Percentiles rank a stretch among this genome's conserved stretches.
phyloP scores from a whole-genome alignment of 2,797 vertebrate species.

The Sebastes miniatus region DNA sequence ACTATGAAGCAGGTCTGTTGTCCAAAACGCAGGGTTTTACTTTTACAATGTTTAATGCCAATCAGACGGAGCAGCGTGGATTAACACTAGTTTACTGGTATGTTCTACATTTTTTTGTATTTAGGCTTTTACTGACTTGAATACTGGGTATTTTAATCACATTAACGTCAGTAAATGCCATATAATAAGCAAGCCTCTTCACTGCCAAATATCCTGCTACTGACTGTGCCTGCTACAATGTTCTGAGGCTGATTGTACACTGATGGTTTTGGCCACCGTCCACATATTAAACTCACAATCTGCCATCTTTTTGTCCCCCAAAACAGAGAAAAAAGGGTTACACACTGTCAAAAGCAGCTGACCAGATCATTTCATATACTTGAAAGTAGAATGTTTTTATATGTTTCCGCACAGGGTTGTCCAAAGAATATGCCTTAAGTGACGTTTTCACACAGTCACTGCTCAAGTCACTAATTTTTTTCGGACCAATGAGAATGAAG shows the following conservation, averaged over 20 bases:
- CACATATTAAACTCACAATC: slow-evolving; percentile 8
- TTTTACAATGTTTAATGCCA: slow-evolving; percentile 11
- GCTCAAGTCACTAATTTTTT: slow-evolving; percentile 44
- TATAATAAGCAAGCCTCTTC: slow-evolving; percentile 26
- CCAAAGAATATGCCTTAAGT: slow-evolving; percentile 78
- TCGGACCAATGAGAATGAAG: slow-evolving; percentile 72
- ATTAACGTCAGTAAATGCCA: slow-evolving; percentile 10
- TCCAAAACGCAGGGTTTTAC: slow-evolving; percentile 14
- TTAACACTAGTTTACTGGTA: not conserved
- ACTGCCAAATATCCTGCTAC: slow-evolving; percentile 52
- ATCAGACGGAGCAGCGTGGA: slow-evolving; percentile 9
- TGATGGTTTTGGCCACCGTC: slow-evolving; percentile 13
- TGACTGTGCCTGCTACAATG: slow-evolving; percentile 10
- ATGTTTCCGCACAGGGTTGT: slow-evolving; percentile 78
- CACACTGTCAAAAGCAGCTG: slow-evolving; percentile 35
- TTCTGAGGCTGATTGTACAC: not conserved
- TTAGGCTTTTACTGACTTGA: slow-evolving; percentile 8
- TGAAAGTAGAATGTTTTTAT: slow-evolving; percentile 73
- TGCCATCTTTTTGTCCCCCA: not conserved
- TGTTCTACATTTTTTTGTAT: slow-evolving; percentile 20
- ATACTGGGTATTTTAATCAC: slow-evolving; percentile 25
- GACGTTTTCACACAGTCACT: slow-evolving; percentile 48
- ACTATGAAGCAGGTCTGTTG: not conserved
- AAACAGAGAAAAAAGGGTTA: slow-evolving; percentile 20
- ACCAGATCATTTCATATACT: slow-evolving; percentile 59